Base-by-base conservation (phyloP, 1,140 invertebrate genomes). In the Hyles vespertilio region DNA sequence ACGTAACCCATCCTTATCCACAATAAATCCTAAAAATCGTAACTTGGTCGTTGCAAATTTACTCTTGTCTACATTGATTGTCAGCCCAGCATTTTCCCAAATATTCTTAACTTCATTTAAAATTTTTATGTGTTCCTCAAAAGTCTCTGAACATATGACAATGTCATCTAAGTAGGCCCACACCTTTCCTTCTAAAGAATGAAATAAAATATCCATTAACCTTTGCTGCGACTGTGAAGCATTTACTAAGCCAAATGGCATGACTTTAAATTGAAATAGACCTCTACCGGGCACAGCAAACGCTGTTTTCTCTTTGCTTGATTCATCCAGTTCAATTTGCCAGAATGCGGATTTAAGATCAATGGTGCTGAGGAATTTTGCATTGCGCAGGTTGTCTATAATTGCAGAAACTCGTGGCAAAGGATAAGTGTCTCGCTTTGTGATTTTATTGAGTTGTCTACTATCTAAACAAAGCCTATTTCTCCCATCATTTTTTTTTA, bases 121-220 rank as follows among this genome's bases (percentile, higher is more conserved):
- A 40, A 59, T 48, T 32, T 57, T n/a, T 10, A 80, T 51, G 63
- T 86, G 80, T 22, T 72, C 63, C 7, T 75, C 67, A 45, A 83
- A 76, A 7, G 36, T 70, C 7, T 50, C 33, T 0, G 72, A 63
- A 49, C 64, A 64, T n/a, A 87, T 70, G 0, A 84, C 67, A n/a
- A 84, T 72, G 44, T 86, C 74, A 62, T 86, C 80, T 34, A 84
- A n/a, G n/a, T n/a, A 83, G 0, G 53, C 55, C 46, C 53, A 73
- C 8, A 70, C 63, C 36, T 67, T 70, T 8, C 56, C 62, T 48
- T 74, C 59, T 53, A 70, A 62, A 33, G 57, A 22, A 2, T 58
- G 58, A 49, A 79, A 60, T 8, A 77, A 49, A 8, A 43, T 33
- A 55, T 81, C 79, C 54, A 81, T 74, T 36, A 77, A 60, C n/a